Percentiles rank a stretch among this genome's conserved stretches.
phyloP scores from a whole-genome alignment of 1,140 invertebrate species.

The Trichomalopsis sarcophagae region DNA sequence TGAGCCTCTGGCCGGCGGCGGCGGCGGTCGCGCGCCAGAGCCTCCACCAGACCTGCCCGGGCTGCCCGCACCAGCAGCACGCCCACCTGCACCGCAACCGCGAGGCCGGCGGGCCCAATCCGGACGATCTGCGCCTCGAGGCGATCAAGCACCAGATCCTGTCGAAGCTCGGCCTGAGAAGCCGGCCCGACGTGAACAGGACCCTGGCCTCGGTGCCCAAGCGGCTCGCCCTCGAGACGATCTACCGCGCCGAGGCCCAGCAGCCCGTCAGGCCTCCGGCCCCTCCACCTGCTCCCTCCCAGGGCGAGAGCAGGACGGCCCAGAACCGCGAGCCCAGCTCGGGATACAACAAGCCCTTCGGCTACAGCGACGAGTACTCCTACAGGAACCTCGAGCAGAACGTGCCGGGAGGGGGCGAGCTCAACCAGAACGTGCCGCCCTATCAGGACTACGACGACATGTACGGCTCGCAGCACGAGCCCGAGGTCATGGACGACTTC shows the following conservation, averaged over 20 bases:
- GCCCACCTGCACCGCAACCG: constrained; percentile 57
- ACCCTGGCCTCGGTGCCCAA: constrained; percentile 77
- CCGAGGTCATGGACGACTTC: constrained; percentile 80
- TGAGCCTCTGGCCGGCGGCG: constrained; percentile 55
- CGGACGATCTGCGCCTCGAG: constrained; percentile 80
- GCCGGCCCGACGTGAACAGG: constrained; percentile 82
- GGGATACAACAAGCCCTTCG: constrained; percentile 58
- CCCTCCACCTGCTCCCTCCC: neutral
- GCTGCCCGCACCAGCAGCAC: constrained; percentile 70
- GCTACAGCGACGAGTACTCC: constrained; percentile 67
- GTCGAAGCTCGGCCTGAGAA: constrained; percentile 81
- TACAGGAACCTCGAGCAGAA: constrained; percentile 67
- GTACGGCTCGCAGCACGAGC: constrained; percentile 61
- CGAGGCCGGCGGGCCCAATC: constrained; percentile 63
- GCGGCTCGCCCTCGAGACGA: constrained; percentile 82
- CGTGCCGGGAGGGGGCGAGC: neutral
- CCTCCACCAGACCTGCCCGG: constrained; percentile 68
- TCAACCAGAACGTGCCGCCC: constrained; percentile 45
- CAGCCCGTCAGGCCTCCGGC: constrained; percentile 57
- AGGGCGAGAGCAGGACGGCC: no score
- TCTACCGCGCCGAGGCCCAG: constrained; percentile 79
- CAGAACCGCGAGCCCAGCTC: neutral
- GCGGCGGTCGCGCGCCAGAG: constrained; percentile 61
- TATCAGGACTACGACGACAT: constrained; percentile 62
- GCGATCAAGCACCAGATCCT: constrained; percentile 87